Evolutionary conservation across 2,113 vertebrate species (phyloP), one percentile per base, ranked within the genome.

Genomic region (Scomber colias): DNA sequence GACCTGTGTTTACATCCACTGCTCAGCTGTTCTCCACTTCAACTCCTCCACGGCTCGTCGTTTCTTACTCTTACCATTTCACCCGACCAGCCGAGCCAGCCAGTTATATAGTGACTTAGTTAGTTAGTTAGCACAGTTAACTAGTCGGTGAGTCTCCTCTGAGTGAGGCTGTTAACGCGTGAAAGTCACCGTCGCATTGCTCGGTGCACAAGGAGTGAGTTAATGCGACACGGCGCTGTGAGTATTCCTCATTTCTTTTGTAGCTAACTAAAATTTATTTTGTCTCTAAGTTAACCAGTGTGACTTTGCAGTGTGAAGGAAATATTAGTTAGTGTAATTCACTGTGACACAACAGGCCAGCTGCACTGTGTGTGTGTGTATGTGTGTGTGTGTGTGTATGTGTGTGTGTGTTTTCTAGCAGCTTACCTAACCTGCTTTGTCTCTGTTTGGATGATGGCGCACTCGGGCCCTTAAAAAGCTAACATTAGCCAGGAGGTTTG

Each of bases 1-100:
- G 93, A 94, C 84, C 55, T 74, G 78, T 94, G 93, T 94, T 94
- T 94, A 94, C 93, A 94, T 94, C 92, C 88, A 91, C 84, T 62
- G 12, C 88, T 92, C 93, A 89, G 90, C 88, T 91, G 91, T 89
- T 91, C 90, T 68, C 72, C 82, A 77, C 79, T 84, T 75, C 31
- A 78, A 77, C 83, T 44, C 66, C 35, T 35, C 60, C 27, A 8
- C 76, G 30, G 35, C 67, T 85, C 77, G 4, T 17, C 30, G 53
- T 71, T 8, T 27, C 44, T 27, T 15, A 51, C 81, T 81, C 21
- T 21, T 51, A 21, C 40, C 44, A 10, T 3, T 45, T n/a, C 30
- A 51, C 51, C 53, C 19, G 31, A 24, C 12, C 51, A 31, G 45
- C 19, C 17, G 9, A 31, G 27, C 3, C 46, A 16, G 35, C 35